These are phyloP conservation scores for Brachystomella parvula DNA, from an alignment of 1,140 invertebrate species.

Conservation along the genomic window DNA sequence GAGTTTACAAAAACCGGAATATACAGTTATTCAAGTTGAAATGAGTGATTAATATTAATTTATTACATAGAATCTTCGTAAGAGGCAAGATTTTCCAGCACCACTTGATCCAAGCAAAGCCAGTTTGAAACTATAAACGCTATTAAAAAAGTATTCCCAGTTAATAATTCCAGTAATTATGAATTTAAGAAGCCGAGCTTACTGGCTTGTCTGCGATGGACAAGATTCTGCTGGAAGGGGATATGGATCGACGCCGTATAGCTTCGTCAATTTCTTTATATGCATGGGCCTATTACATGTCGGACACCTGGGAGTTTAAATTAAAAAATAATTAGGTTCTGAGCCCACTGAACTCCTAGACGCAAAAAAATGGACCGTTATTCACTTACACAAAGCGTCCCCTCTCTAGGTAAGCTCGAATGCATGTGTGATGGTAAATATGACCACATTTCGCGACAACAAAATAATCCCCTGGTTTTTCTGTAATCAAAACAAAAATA, in stretches of 20 bases:
- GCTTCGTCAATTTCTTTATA: slow-evolving; percentile 25
- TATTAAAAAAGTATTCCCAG: slow-evolving; percentile 1
- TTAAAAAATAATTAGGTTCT: background rate
- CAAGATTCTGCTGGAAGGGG: background rate
- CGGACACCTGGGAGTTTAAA: slow-evolving; percentile 20
- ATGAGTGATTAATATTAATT: background rate
- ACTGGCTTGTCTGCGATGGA: background rate
- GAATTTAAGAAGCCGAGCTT: background rate
- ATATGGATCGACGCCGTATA: slow-evolving; percentile 28
- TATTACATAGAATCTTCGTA: slow-evolving; percentile 31
- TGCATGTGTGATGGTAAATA: slow-evolving; percentile 26
- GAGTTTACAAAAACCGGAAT: background rate
- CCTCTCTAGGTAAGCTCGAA: slow-evolving; percentile 21
- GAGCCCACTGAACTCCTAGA: background rate
- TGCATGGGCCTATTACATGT: slow-evolving; percentile 21
- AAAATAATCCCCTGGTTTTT: slow-evolving; percentile 30
- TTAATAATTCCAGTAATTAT: background rate
- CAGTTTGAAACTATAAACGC: slow-evolving; percentile 37
- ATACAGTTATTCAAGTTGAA: background rate
- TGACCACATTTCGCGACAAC: slow-evolving; percentile 28
- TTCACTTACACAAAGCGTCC: slow-evolving; percentile 14
- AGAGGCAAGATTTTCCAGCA: slow-evolving; percentile 33
- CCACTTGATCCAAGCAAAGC: slow-evolving; percentile 34
- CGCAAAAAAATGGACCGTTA: background rate
- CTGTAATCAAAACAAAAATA: slow-evolving; percentile 1